A percentile compares a stretch with the other conserved stretches of the same genome.
phyloP scores from a whole-genome alignment of 2,113 vertebrate genomes.

The Notothenia rossii region DNA sequence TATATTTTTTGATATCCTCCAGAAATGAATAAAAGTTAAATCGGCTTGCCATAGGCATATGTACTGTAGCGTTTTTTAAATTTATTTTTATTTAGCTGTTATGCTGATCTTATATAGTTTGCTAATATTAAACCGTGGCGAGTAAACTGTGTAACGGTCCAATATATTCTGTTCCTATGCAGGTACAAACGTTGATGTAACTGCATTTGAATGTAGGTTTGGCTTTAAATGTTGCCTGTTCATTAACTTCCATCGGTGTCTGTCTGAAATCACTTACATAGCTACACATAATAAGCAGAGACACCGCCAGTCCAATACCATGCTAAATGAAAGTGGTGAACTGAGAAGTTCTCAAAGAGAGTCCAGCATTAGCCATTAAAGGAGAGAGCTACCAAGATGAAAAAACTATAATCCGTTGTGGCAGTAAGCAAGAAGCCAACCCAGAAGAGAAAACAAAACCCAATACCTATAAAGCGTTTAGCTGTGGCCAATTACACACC shows the following conservation, averaged over 20 bases:
- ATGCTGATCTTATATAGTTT: background rate
- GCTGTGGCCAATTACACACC: slow-evolving; percentile 50
- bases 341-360: too few relatives aligned
- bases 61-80: too few relatives aligned
- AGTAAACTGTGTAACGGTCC: background rate
- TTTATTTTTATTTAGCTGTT: too few relatives aligned
- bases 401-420: slow-evolving; percentile 57
- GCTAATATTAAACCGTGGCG: too few relatives aligned
- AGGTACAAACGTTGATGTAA: background rate
- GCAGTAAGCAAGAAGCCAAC: slow-evolving; percentile 49
- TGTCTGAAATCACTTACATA: background rate
- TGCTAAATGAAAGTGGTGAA: background rate
- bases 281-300: slow-evolving; percentile 19
- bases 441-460: slow-evolving; percentile 46
- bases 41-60: too few relatives aligned
- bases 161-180: background rate
- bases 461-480: slow-evolving; percentile 54
- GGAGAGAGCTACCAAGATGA: slow-evolving; percentile 24
- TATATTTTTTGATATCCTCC: too few relatives aligned
- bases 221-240: background rate
- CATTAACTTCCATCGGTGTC: background rate
- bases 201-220: background rate
- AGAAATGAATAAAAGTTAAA: too few relatives aligned
- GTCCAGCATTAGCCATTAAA: too few relatives aligned
- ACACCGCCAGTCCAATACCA: background rate